Base-by-base conservation (phyloP, 2,888 invertebrate genomes). In the Pemphredon lugubris region DNA sequence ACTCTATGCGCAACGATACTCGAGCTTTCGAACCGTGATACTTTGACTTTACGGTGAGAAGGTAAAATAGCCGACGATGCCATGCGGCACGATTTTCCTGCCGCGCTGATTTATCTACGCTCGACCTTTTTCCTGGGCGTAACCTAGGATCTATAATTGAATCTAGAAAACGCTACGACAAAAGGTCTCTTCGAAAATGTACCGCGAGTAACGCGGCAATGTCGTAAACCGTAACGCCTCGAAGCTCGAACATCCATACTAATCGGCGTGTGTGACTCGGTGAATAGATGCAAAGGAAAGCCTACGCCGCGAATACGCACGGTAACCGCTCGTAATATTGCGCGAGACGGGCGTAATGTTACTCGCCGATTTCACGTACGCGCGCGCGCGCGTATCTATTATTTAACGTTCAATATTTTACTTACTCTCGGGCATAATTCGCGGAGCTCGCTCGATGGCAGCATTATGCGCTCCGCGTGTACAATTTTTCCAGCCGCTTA, bases 141-240 rank as follows among this genome's bases (percentile, higher is more conserved):
- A 42, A 42, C 54, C 64, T 64, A 67, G 51, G 70, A 83, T 83
- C 79, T 83, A 83, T 83, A 83, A 83, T 83, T 83, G 74, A 83
- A 83, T 83, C 76, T 81, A 63, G 57, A 63, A 75, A 78, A 75
- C 44, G 58, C 11, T 40, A 55, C 50, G 45, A 73, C 51, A 53
- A 69, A 77, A 64, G 60, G 64, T 54, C 45, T 53, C 48, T 60
- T 61, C 48, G 51, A 47, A 61, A 77, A 67, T 58, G 23, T 60
- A 51, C 45, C 20, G 21, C 51, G 51, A 37, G 3, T n/a, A n/a
- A n/a, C n/a, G n/a, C n/a, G n/a, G n/a, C n/a, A n/a, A n/a, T 44
- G 47, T 58, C 34, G 58, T 58, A 58, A 58, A 58, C 47, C 11
- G 58, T 48, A 58, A 47, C 47, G 26, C 47, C 18, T 9, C 47